phyloP scores from a whole-genome alignment of 2,797 vertebrate species.

The Numenius phaeopus region DNA sequence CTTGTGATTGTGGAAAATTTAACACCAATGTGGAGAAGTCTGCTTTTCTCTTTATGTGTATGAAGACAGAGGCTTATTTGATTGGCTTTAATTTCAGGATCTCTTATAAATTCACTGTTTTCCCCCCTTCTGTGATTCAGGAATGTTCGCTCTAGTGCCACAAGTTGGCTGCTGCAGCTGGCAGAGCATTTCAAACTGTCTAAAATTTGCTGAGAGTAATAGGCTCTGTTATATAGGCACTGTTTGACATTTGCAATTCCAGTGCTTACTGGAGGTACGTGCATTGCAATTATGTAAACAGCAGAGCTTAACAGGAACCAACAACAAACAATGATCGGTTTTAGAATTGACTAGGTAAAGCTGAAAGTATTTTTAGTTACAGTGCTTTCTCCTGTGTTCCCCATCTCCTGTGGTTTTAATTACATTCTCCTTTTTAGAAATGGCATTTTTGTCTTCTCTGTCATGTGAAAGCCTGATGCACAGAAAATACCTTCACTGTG shows the following conservation, averaged over 20 bases:
- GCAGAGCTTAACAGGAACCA: conserved; percentile 32
- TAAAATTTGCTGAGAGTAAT: conserved; percentile 19
- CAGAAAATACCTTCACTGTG: background rate
- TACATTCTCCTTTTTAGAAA: conserved; percentile 26
- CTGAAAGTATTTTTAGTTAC: conserved; percentile 31
- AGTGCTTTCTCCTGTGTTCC: conserved; percentile 7
- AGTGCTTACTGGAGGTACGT: background rate
- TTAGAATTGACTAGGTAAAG: conserved; percentile 35
- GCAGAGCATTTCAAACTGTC: conserved; percentile 5
- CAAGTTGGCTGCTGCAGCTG: conserved; percentile 45
- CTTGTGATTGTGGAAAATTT: background rate
- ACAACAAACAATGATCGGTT: background rate
- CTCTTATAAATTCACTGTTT: background rate
- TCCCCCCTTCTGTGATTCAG: background rate
- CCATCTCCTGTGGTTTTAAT: conserved; percentile 11
- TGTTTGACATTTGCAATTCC: background rate
- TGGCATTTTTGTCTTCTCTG: background rate
- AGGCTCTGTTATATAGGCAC: background rate
- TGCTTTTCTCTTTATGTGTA: background rate
- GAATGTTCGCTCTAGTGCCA: background rate
- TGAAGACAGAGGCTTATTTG: background rate
- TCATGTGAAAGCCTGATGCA: background rate
- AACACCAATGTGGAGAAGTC: background rate
- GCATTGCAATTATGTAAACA: background rate
- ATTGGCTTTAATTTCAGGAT: background rate